Base-by-base conservation (phyloP, 2,797 vertebrate genomes). In the Avahi laniger region DNA sequence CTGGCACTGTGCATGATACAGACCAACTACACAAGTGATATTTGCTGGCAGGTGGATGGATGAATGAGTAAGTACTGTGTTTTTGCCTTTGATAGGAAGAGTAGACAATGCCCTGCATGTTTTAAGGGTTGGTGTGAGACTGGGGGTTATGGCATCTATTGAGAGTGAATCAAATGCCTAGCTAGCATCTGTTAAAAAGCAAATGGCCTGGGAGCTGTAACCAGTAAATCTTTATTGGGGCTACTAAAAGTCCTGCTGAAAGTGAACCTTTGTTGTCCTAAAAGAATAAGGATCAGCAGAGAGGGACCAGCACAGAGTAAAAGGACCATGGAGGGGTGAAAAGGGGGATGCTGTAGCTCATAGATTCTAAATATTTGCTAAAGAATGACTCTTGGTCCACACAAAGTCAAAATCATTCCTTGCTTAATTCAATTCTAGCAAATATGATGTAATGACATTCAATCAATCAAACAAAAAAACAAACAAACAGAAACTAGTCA, bases 231-330 rank as follows among this genome's bases (percentile, higher is more conserved):
- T 86, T 82, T 75, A 70, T 35, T 75, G 48, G 10, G 4, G 6
- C 17, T 48, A 85, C 76, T 75, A 46, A 54, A 94, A 96, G 82
- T 3, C 20, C 33, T 76, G 10, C 43, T 86, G 48, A 70, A 88
- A 82, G 46, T 35, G 92, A 88, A 5, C 0, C 2, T 17, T 84
- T 78, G 24, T 65, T 80, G 28, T 57, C 14, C 38, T 87, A 59
- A 96, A 89, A 69, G 38, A 95, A 84, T 87, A 87, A 79, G 50
- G 33, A 48, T 50, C 59, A 87, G 20, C 80, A 92, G 33, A 30
- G 65, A 83, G n/a, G 35, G 30, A 72, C 2, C 4, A 76, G 3
- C 10, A 69, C 4, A 81, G 57, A 67, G n/a, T 61, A 38, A 89
- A 72, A 78, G 28, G 41, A 48, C 48, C 14, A 89, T 35, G 17